Percentiles rank a stretch among this genome's conserved stretches.
phyloP scores from a whole-genome alignment of 2,888 invertebrate genomes.

The Tribolium freemani region DNA sequence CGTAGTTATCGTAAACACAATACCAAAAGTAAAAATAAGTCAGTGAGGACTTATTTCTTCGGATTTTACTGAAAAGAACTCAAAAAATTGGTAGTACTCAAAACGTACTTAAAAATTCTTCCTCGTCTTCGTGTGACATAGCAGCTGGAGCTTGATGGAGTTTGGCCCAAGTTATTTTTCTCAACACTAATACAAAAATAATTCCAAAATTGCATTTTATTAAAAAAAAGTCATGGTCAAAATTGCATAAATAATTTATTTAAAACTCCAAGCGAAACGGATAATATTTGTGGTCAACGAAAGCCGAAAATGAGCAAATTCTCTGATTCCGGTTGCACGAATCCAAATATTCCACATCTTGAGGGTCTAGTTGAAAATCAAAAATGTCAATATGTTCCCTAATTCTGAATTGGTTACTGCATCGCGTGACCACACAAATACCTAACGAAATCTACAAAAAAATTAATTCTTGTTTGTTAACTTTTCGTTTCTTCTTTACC shows the following conservation, averaged over 20 bases:
- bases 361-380: constrained; percentile 79
- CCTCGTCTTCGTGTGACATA: no score
- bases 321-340: constrained; percentile 80
- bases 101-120: no score
- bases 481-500: constrained; percentile 65
- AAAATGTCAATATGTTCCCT: constrained; percentile 80
- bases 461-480: background rate
- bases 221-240: no score
- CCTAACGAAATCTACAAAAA: constrained; percentile 56
- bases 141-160: no score
- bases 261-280: constrained; percentile 55
- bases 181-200: no score
- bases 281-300: constrained; percentile 63
- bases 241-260: background rate
- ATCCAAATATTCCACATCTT: constrained; percentile 78
- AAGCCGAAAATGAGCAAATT: constrained; percentile 63
- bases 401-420: constrained; percentile 80
- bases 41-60: no score
- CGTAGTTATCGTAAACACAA: no score
- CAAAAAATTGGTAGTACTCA: no score
- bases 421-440: constrained; percentile 82
- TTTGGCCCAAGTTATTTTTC: no score
- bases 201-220: no score
- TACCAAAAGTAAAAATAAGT: no score
- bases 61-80: no score